A percentile compares a stretch with the other conserved stretches of the same genome.
Evolutionary conservation across 2,888 invertebrate genomes (phyloP).

Genomic region (Gryllus longicercus): DNA sequence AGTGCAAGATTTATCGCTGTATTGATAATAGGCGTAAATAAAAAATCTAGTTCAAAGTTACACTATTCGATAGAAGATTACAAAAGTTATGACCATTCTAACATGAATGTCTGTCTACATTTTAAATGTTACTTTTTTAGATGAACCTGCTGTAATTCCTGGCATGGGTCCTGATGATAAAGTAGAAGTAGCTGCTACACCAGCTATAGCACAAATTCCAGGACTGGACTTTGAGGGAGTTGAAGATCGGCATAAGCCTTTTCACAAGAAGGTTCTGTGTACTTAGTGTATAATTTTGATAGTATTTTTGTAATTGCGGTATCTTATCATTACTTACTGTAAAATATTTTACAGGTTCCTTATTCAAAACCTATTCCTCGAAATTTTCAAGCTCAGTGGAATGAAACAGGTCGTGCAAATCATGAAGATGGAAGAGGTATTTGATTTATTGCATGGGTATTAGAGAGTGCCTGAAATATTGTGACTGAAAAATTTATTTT

Average conservation of each 20-base stretch:
- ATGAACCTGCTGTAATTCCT: slow-evolving; percentile 80
- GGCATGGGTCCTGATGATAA: slow-evolving; percentile 99
- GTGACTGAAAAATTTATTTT: too few relatives aligned
- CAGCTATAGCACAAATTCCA: slow-evolving; percentile 65
- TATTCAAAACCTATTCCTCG: slow-evolving; percentile 95
- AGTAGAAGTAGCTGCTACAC: slow-evolving; percentile 55
- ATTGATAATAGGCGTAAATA: too few relatives aligned
- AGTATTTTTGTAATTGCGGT: too few relatives aligned
- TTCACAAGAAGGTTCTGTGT: slow-evolving; percentile 58
- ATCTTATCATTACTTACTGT: background rate
- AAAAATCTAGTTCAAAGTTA: too few relatives aligned
- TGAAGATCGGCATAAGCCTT: slow-evolving; percentile 63
- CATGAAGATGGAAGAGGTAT: slow-evolving; percentile 45
- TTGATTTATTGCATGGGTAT: too few relatives aligned
- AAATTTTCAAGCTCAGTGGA: slow-evolving; percentile 97
- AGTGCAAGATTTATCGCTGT: too few relatives aligned
- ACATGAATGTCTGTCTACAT: too few relatives aligned
- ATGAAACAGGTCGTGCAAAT: slow-evolving; percentile 62
- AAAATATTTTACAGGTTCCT: slow-evolving; percentile 58
- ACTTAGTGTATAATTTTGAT: background rate
- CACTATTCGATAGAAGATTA: too few relatives aligned
- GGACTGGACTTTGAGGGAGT: slow-evolving; percentile 77
- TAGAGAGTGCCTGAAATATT: too few relatives aligned
- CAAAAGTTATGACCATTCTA: too few relatives aligned
- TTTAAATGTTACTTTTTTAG: slow-evolving; percentile 46